Percentiles rank a stretch among this genome's conserved stretches.
Conservation (phyloP, 1,140 invertebrate species). For the Apis dorsata region DNA sequence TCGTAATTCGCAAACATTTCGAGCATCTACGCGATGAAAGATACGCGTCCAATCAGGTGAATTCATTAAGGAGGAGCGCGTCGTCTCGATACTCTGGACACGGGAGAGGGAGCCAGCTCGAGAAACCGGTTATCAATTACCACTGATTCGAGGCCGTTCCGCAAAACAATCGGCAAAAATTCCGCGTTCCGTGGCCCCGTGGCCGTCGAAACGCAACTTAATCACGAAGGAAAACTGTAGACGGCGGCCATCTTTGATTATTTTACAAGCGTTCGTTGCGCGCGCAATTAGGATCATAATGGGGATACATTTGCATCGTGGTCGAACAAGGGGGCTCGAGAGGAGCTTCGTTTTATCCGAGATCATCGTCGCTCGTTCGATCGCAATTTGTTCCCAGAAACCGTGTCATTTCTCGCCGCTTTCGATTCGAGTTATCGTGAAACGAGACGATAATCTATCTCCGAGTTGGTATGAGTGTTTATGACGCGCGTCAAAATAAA, state of each 20-base stretch:
- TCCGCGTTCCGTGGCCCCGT: neutral
- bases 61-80: constrained; percentile 21
- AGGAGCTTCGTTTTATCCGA: neutral
- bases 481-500: neutral
- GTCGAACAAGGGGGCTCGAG: neutral
- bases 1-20: neutral
- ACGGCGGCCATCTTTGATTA: neutral
- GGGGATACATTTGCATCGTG: neutral
- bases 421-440: neutral
- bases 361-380: neutral
- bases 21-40: neutral
- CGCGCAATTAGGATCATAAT: constrained; percentile 5
- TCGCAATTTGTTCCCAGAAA: too few species aligned
- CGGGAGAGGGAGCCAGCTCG: neutral
- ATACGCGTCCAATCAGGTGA: neutral
- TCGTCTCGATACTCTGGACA: constrained; percentile 3
- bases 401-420: neutral
- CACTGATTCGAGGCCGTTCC: constrained; percentile 2
- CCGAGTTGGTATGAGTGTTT: neutral
- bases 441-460: constrained; percentile 23
- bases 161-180: constrained; percentile 35
- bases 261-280: neutral
- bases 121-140: constrained; percentile 37
- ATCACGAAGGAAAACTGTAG: neutral
- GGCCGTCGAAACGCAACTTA: constrained; percentile 17